Evolutionary conservation across 2,888 invertebrate genomes (phyloP).

Genomic region (Dendrolimus houi): DNA sequence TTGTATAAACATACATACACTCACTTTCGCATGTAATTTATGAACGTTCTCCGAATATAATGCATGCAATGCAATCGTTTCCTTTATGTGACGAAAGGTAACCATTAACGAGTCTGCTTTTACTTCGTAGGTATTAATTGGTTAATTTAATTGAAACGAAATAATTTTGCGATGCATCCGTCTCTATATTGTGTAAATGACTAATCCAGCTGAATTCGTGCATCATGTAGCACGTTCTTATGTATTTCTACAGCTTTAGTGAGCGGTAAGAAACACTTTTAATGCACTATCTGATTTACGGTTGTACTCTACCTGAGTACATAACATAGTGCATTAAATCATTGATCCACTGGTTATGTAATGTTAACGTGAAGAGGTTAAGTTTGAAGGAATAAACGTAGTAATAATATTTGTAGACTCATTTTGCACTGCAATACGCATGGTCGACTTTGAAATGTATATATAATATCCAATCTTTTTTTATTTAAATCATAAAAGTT

Average conservation of each 20-base stretch:
- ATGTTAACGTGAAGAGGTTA: neutral
- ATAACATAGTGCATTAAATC: conserved; percentile 13
- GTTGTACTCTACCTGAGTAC: conserved; percentile 16
- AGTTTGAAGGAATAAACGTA: too few species aligned
- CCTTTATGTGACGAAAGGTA: too few species aligned
- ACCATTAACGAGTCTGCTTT: too few species aligned
- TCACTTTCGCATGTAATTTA: too few species aligned
- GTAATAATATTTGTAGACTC: too few species aligned
- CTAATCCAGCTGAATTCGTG: conserved; percentile 47
- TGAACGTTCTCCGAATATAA: too few species aligned
- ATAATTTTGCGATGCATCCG: conserved; percentile 4
- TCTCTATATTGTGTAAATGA: conserved; percentile 42
- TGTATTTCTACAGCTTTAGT: conserved; percentile 57
- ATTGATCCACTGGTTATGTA: conserved; percentile 8
- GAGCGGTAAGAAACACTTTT: conserved; percentile 51
- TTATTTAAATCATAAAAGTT: too few species aligned
- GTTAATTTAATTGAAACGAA: neutral
- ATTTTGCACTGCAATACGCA: too few species aligned
- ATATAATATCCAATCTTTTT: too few species aligned
- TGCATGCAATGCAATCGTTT: too few species aligned
- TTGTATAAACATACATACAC: too few species aligned
- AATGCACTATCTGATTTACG: conserved; percentile 58
- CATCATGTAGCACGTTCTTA: conserved; percentile 55
- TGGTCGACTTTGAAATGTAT: too few species aligned
- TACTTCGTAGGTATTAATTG: neutral